phyloP scores from a whole-genome alignment of 1,140 invertebrate genomes.

The Bacillus rossius region DNA sequence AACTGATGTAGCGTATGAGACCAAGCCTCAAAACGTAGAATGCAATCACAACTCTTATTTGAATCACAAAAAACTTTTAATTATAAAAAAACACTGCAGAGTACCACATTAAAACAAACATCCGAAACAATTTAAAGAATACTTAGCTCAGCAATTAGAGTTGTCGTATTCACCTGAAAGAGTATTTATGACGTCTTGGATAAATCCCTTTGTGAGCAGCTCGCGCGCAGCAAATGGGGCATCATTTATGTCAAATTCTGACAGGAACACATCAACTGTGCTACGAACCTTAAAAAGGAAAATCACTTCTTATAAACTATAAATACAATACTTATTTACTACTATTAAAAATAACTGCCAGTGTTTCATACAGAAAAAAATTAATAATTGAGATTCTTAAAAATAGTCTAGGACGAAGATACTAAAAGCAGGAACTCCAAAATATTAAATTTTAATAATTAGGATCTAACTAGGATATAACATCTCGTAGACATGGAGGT shows the following conservation, averaged over 20 bases:
- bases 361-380: too few species aligned
- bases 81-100: not conserved
- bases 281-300: too few species aligned
- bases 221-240: conserved; percentile 54
- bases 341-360: too few species aligned
- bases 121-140: not conserved
- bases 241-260: conserved; percentile 60
- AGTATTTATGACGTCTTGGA: conserved; percentile 55
- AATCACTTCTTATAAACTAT: too few species aligned
- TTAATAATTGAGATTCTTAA: too few species aligned
- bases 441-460: too few species aligned
- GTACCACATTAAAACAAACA: not conserved
- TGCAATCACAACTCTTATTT: not conserved
- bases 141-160: not conserved
- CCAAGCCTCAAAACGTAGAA: not conserved
- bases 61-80: not conserved
- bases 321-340: too few species aligned
- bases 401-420: too few species aligned
- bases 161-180: conserved; percentile 37
- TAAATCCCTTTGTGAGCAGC: conserved; percentile 53
- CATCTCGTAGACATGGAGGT: too few species aligned
- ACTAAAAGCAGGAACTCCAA: too few species aligned
- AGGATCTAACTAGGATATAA: too few species aligned
- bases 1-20: not conserved
- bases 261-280: conserved; percentile 45